phyloP scores from a whole-genome alignment of 2,797 vertebrate species.

The Ibycter americanus region DNA sequence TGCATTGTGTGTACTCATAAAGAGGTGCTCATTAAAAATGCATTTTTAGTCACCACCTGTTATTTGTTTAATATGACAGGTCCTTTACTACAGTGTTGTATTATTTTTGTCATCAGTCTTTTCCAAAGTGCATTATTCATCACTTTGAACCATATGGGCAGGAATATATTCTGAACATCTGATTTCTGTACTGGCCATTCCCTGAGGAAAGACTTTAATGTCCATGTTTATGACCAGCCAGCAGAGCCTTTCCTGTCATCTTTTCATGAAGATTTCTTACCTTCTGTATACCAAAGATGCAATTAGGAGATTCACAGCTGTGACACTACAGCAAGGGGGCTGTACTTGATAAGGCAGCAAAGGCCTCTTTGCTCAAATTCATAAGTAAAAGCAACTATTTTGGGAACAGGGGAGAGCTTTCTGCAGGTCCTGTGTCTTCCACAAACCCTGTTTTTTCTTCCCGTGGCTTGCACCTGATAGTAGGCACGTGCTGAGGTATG shows the following conservation, averaged over 20 bases:
- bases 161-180: slow-evolving; percentile 28
- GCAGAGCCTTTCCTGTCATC: background rate
- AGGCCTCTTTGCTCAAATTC: background rate
- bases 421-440: background rate
- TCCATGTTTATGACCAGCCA: background rate
- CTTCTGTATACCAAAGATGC: background rate
- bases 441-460: background rate
- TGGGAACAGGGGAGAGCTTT: background rate
- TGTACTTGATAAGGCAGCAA: background rate
- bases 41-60: slow-evolving; percentile 42
- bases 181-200: slow-evolving; percentile 27
- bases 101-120: background rate
- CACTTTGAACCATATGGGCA: slow-evolving; percentile 24
- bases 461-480: background rate
- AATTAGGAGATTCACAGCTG: slow-evolving; percentile 41
- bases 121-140: slow-evolving; percentile 19
- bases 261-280: slow-evolving; percentile 2
- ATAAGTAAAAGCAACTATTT: background rate
- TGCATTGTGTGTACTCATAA: background rate
- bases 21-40: slow-evolving; percentile 41
- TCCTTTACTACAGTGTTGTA: background rate
- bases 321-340: background rate
- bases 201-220: background rate
- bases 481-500: fast-evolving
- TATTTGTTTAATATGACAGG: slow-evolving; percentile 30